Conservation (phyloP, 2,113 vertebrate genomes). For the Lepus europaeus region DNA sequence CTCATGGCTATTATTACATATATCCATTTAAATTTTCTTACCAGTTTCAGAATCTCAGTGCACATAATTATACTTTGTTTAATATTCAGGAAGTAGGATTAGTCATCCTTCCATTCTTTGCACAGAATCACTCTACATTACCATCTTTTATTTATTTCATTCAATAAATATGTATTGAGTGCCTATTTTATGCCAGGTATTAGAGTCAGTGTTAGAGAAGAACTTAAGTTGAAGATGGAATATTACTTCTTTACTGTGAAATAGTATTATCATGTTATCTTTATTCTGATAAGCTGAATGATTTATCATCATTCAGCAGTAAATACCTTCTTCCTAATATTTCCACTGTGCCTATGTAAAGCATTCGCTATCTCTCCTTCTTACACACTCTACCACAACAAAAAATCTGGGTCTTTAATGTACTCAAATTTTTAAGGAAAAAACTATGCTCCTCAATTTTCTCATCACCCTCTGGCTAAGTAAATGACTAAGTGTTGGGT, state of each 20-base stretch:
- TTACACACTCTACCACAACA: neutral
- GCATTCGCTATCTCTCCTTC: neutral
- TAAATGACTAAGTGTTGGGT: slow-evolving; percentile 17
- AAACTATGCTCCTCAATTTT: neutral
- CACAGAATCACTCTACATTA: neutral
- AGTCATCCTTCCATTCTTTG: neutral
- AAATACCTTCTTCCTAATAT: slow-evolving; percentile 25
- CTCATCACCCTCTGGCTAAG: neutral
- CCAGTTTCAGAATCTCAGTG: slow-evolving; percentile 6
- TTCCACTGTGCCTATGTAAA: slow-evolving; percentile 9
- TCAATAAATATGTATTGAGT: neutral
- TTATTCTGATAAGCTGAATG: slow-evolving; percentile 1
- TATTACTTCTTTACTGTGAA: neutral
- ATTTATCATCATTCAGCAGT: neutral
- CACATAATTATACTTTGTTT: neutral
- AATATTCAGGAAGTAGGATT: neutral
- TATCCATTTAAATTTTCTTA: neutral
- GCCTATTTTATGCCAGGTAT: neutral
- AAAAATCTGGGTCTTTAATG: neutral
- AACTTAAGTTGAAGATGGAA: slow-evolving; percentile 2
- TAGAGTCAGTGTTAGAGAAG: neutral
- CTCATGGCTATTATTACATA: neutral
- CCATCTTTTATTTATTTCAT: slow-evolving; percentile 2
- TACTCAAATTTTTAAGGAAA: slow-evolving; percentile 46
- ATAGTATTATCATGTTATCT: neutral